Evolutionary conservation across 2,888 invertebrate species (phyloP).

Genomic region (Acrocera orbiculus): DNA sequence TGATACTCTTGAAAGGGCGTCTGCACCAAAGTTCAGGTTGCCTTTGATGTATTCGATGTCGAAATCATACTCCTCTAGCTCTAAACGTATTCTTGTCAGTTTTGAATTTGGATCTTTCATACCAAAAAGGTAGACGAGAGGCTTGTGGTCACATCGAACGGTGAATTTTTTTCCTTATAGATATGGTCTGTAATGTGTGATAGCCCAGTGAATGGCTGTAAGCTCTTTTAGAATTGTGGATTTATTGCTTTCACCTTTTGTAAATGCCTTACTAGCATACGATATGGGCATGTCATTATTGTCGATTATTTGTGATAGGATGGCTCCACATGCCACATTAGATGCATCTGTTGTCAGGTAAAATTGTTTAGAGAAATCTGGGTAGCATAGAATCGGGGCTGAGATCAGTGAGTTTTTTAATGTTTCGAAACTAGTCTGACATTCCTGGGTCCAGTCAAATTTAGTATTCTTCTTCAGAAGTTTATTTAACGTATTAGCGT

Average conservation of each 20-base stretch:
- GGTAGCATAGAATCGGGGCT: no score
- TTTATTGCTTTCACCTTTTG: slow-evolving; percentile 11
- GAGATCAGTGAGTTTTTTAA: no score
- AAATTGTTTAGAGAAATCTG: no score
- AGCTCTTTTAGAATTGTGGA: slow-evolving; percentile 13
- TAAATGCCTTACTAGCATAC: slow-evolving; percentile 8
- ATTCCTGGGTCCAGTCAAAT: no score
- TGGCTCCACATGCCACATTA: no score
- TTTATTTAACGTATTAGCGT: no score
- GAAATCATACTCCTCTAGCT: slow-evolving; percentile 12
- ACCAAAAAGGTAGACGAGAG: slow-evolving; percentile 13
- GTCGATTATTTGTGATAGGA: slow-evolving; percentile 14
- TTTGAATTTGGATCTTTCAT: slow-evolving; percentile 14
- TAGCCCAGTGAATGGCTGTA: slow-evolving; percentile 11
- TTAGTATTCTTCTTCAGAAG: no score
- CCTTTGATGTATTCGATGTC: slow-evolving; percentile 10
- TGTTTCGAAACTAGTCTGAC: no score
- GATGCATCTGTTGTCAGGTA: no score
- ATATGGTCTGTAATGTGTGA: slow-evolving; percentile 12
- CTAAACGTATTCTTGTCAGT: slow-evolving; percentile 14
- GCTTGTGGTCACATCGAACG: slow-evolving; percentile 13
- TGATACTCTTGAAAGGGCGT: no score
- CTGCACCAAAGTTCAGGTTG: no score
- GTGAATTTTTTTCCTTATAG: slow-evolving; percentile 9
- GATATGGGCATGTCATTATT: slow-evolving; percentile 8